These are phyloP conservation scores for Enteromius unitaeniatus DNA, from an alignment of 2,797 vertebrate species.

Conservation along the genomic window DNA sequence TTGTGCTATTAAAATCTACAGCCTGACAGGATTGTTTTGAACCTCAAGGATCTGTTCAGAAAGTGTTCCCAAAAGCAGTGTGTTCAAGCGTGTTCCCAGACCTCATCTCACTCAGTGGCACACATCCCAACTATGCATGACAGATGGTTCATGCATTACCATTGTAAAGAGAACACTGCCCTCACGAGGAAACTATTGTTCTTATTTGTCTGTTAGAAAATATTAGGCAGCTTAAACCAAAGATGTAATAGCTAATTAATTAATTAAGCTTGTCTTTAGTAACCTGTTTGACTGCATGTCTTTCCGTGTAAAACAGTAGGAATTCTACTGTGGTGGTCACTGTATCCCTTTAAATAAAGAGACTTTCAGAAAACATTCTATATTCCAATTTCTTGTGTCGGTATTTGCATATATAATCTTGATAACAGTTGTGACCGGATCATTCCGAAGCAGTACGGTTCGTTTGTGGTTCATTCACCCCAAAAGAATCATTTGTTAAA, in stretches of 20 bases:
- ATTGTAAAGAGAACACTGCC: slow-evolving; percentile 56
- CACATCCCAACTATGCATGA: slow-evolving; percentile 32
- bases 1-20: slow-evolving; percentile 75
- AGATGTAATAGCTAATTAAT: neutral
- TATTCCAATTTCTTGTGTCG: neutral
- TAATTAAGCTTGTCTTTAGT: neutral
- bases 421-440: neutral
- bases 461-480: neutral
- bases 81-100: slow-evolving; percentile 6
- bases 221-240: neutral
- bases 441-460: neutral
- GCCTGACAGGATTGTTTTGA: slow-evolving; percentile 69
- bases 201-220: neutral
- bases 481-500: neutral
- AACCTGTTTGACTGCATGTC: neutral
- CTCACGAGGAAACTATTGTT: slow-evolving; percentile 47
- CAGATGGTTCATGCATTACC: neutral
- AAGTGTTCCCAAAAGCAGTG: slow-evolving; percentile 70
- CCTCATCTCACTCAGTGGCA: slow-evolving; percentile 73
- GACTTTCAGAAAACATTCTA: neutral
- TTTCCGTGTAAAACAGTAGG: neutral
- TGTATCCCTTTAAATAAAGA: neutral
- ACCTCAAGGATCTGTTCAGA: slow-evolving; percentile 73
- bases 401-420: neutral
- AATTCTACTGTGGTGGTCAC: neutral